Evolutionary conservation across 1,140 invertebrate species (phyloP).

Genomic region (Drosophila miranda): DNA sequence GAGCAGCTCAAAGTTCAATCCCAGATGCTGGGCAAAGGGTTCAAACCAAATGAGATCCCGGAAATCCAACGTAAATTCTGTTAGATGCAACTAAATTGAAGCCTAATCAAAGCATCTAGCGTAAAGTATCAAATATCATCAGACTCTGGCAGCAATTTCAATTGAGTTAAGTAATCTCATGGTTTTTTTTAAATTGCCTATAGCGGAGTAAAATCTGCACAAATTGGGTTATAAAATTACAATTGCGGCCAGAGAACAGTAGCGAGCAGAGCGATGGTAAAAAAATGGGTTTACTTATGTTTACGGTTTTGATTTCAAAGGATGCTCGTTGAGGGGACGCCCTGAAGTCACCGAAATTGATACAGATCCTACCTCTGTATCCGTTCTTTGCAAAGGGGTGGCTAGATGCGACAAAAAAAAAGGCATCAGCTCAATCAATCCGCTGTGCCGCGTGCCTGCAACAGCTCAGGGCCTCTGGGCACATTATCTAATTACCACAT

Average conservation of each 20-base stretch:
- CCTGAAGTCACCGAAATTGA: conserved; percentile 59
- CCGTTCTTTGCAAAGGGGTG: conserved; percentile 56
- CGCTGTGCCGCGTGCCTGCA: conserved; percentile 56
- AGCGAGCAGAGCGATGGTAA: conserved; percentile 13
- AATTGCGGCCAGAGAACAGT: conserved; percentile 66
- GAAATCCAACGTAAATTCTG: conserved; percentile 1
- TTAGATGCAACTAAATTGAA: neutral
- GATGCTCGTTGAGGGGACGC: conserved; percentile 65
- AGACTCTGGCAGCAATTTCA: conserved; percentile 9
- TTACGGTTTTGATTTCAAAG: conserved; percentile 70
- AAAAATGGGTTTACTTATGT: conserved; percentile 69
- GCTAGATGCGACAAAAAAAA: conserved; percentile 22
- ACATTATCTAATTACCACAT: conserved; percentile 75
- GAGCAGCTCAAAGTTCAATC: conserved; percentile 11
- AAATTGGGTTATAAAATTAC: conserved; percentile 77
- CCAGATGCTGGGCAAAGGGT: conserved; percentile 22
- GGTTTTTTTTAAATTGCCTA: conserved; percentile 33
- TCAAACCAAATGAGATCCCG: conserved; percentile 26
- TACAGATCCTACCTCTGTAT: conserved; percentile 43
- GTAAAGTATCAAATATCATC: conserved; percentile 39
- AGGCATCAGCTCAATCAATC: conserved; percentile 15
- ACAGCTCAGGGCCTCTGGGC: conserved; percentile 25
- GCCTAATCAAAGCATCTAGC: conserved; percentile 32
- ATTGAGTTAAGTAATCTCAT: conserved; percentile 18
- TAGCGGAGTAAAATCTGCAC: conserved; percentile 40